Evolutionary conservation across 2,113 vertebrate genomes (phyloP), one percentile per base, ranked within the genome.

Genomic region (Carlito syrichta): DNA sequence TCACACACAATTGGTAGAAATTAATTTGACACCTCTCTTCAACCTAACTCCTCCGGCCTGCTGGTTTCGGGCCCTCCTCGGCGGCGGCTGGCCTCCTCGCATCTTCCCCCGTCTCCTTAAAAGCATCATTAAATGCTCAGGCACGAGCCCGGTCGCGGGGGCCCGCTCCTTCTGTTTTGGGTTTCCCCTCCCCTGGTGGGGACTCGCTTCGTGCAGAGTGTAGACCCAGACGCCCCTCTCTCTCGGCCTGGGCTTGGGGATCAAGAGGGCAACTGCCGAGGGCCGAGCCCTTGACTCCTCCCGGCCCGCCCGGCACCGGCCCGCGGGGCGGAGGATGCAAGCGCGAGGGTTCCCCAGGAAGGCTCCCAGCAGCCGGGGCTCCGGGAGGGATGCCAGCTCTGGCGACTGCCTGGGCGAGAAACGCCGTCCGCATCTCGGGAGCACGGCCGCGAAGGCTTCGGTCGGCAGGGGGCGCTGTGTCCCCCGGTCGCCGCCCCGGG

Each of bases 1-100:
- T 99, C 98, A 99, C 99, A 99, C 98, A 98, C 99, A 99, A 99
- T 99, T 99, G 99, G 98, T 98, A 98, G 98, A 99, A 99, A 99
- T 99, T 99, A 98, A 99, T 99, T 99, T 98, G 98, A 99, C 98
- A 98, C 98, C 98, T 98, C 98, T 98, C 86, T 97, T 94, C 98
- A 97, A 97, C 93, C 96, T 86, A 98, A 84, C 95, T 94, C 97
- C 69, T 95, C 69, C 90, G 96, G 93, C 86, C 93, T 95, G 87
- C 84, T 92, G 92, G 69, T 95, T 95, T 91, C 4, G 9, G 86
- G 86, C 68, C 86, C 63, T 95, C 76, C 45, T 90, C 56, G 68
- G 95, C 12, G 27, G 63, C 89, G 90, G 81, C 63, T 84, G 87
- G 84, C 76, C 87, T 68, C 81, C 81, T 91, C 77, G 35, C 74